Evolutionary conservation across 2,797 vertebrate genomes (phyloP).

Genomic region (Sphenopsis melanotis): DNA sequence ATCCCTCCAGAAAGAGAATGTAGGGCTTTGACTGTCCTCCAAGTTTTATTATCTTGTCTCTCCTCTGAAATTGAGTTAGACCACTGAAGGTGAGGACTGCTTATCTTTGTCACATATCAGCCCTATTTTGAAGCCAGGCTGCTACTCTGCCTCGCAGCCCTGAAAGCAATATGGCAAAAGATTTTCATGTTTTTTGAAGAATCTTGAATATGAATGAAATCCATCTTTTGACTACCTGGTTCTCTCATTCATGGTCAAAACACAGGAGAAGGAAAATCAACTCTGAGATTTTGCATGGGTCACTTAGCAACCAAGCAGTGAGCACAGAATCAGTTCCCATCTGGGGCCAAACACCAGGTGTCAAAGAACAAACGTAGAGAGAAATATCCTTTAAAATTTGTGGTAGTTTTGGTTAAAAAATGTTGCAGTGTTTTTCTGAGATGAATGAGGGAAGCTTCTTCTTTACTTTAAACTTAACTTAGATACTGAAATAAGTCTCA

Average conservation of each 20-base stretch:
- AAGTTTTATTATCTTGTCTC: not conserved
- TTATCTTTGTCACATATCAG: not conserved
- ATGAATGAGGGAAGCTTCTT: not conserved
- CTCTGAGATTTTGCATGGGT: not conserved
- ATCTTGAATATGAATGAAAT: not conserved
- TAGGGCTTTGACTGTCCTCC: not conserved
- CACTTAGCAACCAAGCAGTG: not conserved
- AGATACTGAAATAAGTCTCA: not conserved
- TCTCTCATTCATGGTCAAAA: not conserved
- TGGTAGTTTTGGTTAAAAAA: not conserved
- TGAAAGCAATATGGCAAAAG: not conserved
- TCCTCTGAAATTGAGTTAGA: not conserved
- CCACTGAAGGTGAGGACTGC: not conserved
- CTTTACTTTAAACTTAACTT: not conserved
- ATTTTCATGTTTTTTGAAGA: not conserved
- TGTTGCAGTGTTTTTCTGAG: not conserved
- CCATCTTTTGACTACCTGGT: not conserved
- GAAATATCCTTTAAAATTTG: not conserved
- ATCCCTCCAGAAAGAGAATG: not conserved
- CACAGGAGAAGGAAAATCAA: not conserved
- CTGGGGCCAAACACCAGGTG: not conserved
- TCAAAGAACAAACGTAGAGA: not conserved
- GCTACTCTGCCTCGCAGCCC: not conserved
- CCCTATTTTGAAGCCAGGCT: not conserved
- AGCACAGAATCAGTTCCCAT: not conserved